Evolutionary conservation across 2,113 vertebrate genomes (phyloP), one percentile per base, ranked within the genome.

Genomic region (Emydocephalus ijimae): DNA sequence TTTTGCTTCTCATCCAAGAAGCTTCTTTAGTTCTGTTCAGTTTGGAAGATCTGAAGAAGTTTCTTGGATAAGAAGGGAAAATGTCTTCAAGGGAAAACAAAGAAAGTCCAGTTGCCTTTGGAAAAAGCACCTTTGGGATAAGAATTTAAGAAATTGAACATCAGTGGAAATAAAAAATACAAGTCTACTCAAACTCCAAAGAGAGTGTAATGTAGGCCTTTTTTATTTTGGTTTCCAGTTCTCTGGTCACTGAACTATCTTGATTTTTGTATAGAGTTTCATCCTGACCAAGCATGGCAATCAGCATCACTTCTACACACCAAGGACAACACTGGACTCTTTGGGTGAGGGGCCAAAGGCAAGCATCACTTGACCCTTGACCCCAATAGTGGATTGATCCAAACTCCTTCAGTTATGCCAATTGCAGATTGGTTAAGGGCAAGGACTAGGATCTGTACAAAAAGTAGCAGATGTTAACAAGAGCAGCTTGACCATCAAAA

Each of bases 181-280:
- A 87, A 50, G 91, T 45, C 18, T 56, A 92, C 86, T 94, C 91
- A 10, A 0, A 91, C 56, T 52, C 50, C 61, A 45, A 96, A 74
- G 91, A 92, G 92, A 92, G 69, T 93, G 45, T 89, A 95, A 4
- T 0, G 90, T 81, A 81, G 69, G 69, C 69, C n/a, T 39, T 92
- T 90, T 88, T 5, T 20, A 92, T 96, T 95, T 95, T 95, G 96
- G 96, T 95, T 93, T 81, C 69, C 69, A 39, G 34, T 81, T 39
- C n/a, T 81, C 89, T 0, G 88, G 91, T 89, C 93, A 90, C 57
- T 94, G 93, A 93, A 88, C 88, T 24, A 88, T 93, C 93, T 96
- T 95, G 94, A 96, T 90, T 56, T 93, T 81, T 85, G 85, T 10
- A 93, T 93, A n/a, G 87, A 93, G 85, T 95, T 45, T 64, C 5